These are phyloP conservation scores for Agapornis canus DNA, from an alignment of 2,797 vertebrate genomes.

Conservation along the genomic window DNA sequence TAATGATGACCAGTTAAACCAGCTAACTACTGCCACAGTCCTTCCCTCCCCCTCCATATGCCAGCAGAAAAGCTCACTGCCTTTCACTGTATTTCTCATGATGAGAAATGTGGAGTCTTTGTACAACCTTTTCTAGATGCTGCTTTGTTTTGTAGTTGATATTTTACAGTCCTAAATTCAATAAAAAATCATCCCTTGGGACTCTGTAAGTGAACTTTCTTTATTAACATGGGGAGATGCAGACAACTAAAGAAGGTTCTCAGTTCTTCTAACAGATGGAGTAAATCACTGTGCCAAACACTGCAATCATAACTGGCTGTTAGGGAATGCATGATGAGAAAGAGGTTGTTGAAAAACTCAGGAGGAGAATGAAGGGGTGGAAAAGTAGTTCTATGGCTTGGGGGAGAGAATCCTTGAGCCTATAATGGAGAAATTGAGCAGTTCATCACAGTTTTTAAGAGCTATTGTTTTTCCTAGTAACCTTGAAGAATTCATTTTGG, in stretches of 20 bases:
- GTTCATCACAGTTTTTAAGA: neutral
- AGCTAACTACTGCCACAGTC: neutral
- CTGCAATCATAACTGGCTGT: neutral
- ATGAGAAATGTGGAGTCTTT: neutral
- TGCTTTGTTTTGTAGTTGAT: neutral
- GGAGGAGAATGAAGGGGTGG: neutral
- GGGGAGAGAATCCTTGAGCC: neutral
- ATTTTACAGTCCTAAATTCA: neutral
- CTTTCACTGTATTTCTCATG: neutral
- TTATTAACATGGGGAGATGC: neutral
- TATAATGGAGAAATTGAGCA: neutral
- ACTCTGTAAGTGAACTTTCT: neutral
- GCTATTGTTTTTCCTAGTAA: neutral
- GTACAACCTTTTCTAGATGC: neutral
- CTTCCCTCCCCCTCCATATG: neutral
- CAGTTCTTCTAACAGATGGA: neutral
- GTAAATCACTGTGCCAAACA: neutral
- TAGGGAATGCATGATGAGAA: neutral
- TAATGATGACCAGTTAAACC: neutral
- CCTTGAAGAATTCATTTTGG: neutral
- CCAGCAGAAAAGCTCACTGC: neutral
- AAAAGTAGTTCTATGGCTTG: accelerated
- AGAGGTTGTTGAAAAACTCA: neutral
- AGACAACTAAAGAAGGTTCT: neutral
- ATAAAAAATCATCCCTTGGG: neutral